Conservation (phyloP, 2,797 vertebrate genomes). For the Myotis planiceps region DNA sequence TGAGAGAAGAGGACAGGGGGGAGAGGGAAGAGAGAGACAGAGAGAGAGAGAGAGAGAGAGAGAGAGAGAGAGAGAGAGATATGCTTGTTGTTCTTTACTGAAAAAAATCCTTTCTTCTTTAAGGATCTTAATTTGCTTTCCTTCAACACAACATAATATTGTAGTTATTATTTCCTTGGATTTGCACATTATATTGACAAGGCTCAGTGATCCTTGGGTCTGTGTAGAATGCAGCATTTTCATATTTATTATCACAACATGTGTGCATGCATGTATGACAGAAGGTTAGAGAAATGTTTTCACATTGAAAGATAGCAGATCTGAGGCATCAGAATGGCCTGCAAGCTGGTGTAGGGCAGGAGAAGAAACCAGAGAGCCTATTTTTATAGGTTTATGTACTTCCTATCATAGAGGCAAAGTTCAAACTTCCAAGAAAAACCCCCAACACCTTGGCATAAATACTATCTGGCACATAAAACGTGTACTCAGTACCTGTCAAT, state of each 20-base stretch:
- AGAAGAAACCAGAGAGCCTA: not conserved
- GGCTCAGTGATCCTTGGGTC: not conserved
- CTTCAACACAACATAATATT: not conserved
- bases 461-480: not conserved
- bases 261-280: not conserved
- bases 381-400: not conserved
- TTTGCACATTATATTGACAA: not conserved
- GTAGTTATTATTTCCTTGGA: not conserved
- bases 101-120: not conserved
- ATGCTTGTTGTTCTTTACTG: not conserved
- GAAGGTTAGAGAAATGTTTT: not conserved
- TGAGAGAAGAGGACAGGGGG: not conserved
- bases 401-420: not conserved
- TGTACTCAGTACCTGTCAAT: not conserved
- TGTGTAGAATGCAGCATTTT: not conserved
- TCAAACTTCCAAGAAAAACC: not conserved
- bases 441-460: not conserved
- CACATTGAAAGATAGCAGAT: not conserved
- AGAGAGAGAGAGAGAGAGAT: no score
- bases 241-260: not conserved
- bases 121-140: conserved; percentile 16
- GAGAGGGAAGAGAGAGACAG: rapidly evolving
- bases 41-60: not conserved
- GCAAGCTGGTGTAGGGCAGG: not conserved
- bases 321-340: not conserved